phyloP scores from a whole-genome alignment of 2,113 vertebrate species.

The Pionites leucogaster region DNA sequence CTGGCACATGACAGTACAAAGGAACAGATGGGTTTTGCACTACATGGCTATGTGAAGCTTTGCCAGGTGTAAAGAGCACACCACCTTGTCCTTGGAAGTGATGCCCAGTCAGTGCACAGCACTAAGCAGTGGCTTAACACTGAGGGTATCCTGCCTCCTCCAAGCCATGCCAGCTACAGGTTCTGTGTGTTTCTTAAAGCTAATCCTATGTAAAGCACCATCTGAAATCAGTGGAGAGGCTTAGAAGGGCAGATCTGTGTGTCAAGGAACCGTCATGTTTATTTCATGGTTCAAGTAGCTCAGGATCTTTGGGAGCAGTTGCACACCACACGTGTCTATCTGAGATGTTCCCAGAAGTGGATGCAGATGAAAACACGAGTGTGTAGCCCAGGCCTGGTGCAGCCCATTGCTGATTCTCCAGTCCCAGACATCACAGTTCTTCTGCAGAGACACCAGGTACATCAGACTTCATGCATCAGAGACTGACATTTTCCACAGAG shows the following conservation, averaged over 20 bases:
- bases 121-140: background rate
- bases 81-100: background rate
- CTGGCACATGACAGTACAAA: background rate
- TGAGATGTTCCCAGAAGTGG: background rate
- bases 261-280: background rate
- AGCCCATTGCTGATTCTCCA: background rate
- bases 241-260: background rate
- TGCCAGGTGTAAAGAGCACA: background rate
- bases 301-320: background rate
- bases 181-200: background rate
- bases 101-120: background rate
- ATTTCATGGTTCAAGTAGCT: background rate
- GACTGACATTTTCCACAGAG: background rate
- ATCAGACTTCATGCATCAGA: background rate
- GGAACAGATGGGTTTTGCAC: background rate
- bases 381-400: too few species aligned
- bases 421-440: background rate
- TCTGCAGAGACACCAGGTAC: background rate
- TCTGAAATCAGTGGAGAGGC: background rate
- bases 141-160: background rate
- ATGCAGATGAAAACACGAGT: background rate
- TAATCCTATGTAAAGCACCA: background rate
- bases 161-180: background rate
- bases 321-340: background rate
- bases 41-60: rapidly evolving